phyloP scores from a whole-genome alignment of 2,888 invertebrate species.

The Anarsia innoxiella region DNA sequence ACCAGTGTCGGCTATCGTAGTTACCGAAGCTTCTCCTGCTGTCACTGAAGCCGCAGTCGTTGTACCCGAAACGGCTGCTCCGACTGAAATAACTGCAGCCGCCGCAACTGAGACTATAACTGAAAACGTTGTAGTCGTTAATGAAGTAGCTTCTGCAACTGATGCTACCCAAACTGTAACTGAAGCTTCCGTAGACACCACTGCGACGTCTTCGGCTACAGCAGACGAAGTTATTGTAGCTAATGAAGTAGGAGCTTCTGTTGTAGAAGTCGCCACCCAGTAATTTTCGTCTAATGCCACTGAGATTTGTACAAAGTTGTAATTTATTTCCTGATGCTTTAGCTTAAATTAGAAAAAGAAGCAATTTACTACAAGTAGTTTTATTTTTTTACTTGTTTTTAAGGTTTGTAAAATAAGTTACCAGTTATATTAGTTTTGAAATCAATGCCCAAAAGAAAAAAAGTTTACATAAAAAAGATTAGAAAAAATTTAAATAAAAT shows the following conservation, averaged over 20 bases:
- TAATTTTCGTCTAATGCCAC: constrained; percentile 17
- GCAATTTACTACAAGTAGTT: too few relatives aligned
- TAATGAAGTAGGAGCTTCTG: constrained; percentile 43
- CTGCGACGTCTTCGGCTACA: constrained; percentile 14
- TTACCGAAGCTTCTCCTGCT: constrained; percentile 8
- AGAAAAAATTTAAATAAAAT: constrained; percentile 9
- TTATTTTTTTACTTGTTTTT: too few relatives aligned
- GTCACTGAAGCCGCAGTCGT: constrained; percentile 4
- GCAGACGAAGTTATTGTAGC: constrained; percentile 26
- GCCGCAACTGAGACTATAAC: constrained; percentile 1
- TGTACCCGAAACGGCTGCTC: background rate
- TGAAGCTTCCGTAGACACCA: constrained; percentile 6
- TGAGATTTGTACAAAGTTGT: background rate
- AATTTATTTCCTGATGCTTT: background rate
- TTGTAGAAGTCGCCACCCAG: constrained; percentile 49
- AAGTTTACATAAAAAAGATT: too few relatives aligned
- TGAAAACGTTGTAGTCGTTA: too few relatives aligned
- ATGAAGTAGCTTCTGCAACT: constrained; percentile 2
- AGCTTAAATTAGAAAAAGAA: background rate
- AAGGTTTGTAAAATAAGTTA: too few relatives aligned
- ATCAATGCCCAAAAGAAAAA: too few relatives aligned
- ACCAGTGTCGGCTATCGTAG: constrained; percentile 1
- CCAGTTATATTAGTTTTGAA: too few relatives aligned
- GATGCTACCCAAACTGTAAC: constrained; percentile 8
- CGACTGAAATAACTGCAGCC: background rate